Conservation (phyloP, 1,140 invertebrate species). For the Eufriesea mexicana region DNA sequence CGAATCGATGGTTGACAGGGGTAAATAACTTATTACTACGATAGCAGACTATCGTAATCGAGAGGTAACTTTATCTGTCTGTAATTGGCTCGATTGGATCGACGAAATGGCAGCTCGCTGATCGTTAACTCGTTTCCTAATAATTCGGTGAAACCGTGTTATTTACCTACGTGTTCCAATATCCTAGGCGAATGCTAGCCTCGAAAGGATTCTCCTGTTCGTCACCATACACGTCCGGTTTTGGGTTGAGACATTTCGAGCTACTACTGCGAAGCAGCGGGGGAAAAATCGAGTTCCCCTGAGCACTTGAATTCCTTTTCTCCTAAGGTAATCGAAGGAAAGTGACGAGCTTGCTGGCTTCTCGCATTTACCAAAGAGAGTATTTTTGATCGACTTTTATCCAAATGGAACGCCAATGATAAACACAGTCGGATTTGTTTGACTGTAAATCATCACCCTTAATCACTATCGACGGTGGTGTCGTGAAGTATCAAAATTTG, state of each 20-base stretch:
- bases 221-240: neutral
- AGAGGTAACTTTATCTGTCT: constrained; percentile 32
- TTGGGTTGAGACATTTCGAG: no score
- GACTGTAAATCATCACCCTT: no score
- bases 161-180: constrained; percentile 3
- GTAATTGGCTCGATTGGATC: constrained; percentile 40
- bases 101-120: neutral
- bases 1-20: neutral
- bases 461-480: no score
- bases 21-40: constrained; percentile 41
- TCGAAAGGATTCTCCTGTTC: neutral
- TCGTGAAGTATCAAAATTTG: no score
- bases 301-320: neutral
- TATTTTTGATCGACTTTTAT: no score
- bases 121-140: constrained; percentile 8
- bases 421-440: no score
- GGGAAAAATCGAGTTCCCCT: neutral
- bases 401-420: no score
- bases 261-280: neutral
- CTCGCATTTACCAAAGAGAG: neutral
- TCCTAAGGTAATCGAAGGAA: neutral
- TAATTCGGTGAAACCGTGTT: constrained; percentile 13
- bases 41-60: constrained; percentile 16
- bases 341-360: neutral
- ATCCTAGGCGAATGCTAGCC: neutral